A percentile compares a stretch with the other conserved stretches of the same genome.
Conservation (phyloP, 2,113 vertebrate species). For the Cariama cristata region DNA sequence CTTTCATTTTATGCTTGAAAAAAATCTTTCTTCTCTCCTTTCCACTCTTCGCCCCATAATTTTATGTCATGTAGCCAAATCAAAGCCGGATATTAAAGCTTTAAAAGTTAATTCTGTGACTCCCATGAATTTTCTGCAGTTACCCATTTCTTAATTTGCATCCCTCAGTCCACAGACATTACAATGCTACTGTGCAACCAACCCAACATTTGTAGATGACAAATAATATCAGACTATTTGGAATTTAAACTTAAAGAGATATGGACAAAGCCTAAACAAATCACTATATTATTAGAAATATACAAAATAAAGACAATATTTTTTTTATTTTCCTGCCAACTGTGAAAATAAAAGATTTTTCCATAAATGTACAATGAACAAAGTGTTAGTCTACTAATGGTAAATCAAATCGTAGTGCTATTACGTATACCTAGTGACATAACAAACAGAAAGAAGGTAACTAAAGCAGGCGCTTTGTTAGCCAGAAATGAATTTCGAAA, state of each 20-base stretch:
- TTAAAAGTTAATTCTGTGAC: neutral
- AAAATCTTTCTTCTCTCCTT: neutral
- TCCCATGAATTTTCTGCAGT: neutral
- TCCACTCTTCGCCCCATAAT: neutral
- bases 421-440: neutral
- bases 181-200: neutral
- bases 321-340: neutral
- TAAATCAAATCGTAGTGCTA: neutral
- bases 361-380: neutral
- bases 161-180: neutral
- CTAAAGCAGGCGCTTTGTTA: neutral
- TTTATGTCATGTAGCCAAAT: neutral
- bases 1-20: neutral
- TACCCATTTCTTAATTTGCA: neutral
- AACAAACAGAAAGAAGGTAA: neutral
- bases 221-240: neutral
- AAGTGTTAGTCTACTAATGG: neutral
- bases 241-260: neutral
- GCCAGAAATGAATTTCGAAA: neutral
- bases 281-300: neutral
- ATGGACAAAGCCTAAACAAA: neutral
- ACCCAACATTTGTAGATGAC: neutral
- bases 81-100: neutral
- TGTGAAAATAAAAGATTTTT: neutral
- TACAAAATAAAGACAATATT: neutral